These are phyloP conservation scores for Acrossocheilus fasciatus DNA, from an alignment of 2,797 vertebrate genomes.

Conservation along the genomic window DNA sequence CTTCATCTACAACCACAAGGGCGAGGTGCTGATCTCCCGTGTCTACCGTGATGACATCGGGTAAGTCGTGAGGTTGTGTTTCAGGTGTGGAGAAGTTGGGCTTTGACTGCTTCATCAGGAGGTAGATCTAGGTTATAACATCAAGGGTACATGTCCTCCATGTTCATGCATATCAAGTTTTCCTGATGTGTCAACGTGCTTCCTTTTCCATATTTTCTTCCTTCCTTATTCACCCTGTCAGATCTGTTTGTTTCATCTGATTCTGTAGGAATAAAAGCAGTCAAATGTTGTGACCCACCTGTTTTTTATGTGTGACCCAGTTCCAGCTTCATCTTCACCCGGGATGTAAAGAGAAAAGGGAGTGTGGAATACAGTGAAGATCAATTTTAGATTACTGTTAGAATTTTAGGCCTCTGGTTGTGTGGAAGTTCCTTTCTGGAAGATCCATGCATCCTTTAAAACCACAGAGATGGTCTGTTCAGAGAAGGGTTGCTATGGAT, in stretches of 20 bases:
- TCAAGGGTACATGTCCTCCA: not conserved
- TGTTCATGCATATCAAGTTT: not conserved
- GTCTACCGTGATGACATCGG: constrained; percentile 92
- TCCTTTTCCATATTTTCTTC: not conserved
- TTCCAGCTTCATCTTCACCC: not conserved
- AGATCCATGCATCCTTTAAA: constrained; percentile 2
- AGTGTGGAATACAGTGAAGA: not conserved
- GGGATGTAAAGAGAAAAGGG: constrained; percentile 20
- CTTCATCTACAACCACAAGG: constrained; percentile 94
- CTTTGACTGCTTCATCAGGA: not conserved
- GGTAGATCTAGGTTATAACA: not conserved
- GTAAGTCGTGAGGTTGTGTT: constrained; percentile 74
- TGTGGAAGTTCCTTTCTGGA: constrained; percentile 6
- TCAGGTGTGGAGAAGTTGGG: not conserved
- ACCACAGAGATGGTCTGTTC: constrained; percentile 25
- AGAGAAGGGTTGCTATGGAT: constrained; percentile 54
- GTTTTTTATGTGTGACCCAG: not conserved
- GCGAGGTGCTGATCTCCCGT: constrained; percentile 91
- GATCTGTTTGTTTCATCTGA: not conserved
- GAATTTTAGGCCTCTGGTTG: not conserved
- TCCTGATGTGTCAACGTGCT: not conserved
- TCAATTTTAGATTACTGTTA: not conserved
- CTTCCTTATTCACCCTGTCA: not conserved
- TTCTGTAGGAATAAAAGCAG: not conserved
- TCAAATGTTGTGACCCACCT: not conserved